Evolutionary conservation across 2,888 invertebrate species (phyloP).

Genomic region (Cephus spinipes): DNA sequence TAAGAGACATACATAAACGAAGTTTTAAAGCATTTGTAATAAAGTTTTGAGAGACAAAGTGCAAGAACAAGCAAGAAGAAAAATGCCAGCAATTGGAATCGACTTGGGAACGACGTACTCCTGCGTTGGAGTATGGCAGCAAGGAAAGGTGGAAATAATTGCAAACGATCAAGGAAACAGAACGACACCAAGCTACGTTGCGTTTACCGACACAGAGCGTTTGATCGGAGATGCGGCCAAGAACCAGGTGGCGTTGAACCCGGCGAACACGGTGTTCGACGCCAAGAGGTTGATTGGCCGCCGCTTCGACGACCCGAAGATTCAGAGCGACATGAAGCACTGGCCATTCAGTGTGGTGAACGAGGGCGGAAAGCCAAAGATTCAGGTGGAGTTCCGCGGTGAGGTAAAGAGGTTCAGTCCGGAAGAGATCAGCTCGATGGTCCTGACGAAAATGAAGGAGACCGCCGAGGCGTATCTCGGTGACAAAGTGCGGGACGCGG

Average conservation of each 20-base stretch:
- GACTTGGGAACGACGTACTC: constrained; percentile 91
- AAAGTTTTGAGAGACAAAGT: too few relatives aligned
- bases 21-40: too few relatives aligned
- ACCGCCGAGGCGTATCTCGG: constrained; percentile 72
- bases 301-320: constrained; percentile 77
- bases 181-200: constrained; percentile 86
- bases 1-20: too few relatives aligned
- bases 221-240: constrained; percentile 79
- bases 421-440: constrained; percentile 80
- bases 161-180: constrained; percentile 87
- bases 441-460: constrained; percentile 68
- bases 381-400: constrained; percentile 76
- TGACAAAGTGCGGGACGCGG: constrained; percentile 76
- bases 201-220: constrained; percentile 77
- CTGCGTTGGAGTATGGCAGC: constrained; percentile 84
- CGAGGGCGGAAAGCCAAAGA: constrained; percentile 76
- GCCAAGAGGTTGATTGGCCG: constrained; percentile 74
- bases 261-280: constrained; percentile 79
- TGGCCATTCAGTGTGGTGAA: constrained; percentile 85
- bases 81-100: constrained; percentile 79
- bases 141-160: constrained; percentile 86
- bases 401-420: constrained; percentile 75
- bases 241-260: constrained; percentile 80
- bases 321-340: constrained; percentile 83
- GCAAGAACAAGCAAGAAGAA: constrained; percentile 6